Percentiles rank a stretch among this genome's conserved stretches.
Evolutionary conservation across 1,140 invertebrate genomes (phyloP).

Genomic region (Leptopilina boulardi): DNA sequence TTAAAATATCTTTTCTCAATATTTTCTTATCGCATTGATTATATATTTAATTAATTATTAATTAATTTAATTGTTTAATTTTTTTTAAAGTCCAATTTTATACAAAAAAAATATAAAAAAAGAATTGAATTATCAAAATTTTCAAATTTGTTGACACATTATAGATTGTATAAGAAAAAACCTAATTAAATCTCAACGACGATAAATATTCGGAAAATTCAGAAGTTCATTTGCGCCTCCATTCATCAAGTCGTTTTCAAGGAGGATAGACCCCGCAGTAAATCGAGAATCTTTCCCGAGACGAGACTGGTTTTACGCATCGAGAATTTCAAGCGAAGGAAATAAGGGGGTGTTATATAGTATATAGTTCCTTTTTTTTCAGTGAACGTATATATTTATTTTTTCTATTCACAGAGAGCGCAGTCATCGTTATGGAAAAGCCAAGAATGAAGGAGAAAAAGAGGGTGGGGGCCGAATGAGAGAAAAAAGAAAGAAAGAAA

Average conservation of each 20-base stretch:
- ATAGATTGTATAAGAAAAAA: neutral
- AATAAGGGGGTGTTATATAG: conserved; percentile 24
- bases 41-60: no score
- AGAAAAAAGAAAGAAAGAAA: neutral
- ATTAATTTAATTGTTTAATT: no score
- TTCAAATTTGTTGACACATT: conserved; percentile 2
- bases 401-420: conserved; percentile 53
- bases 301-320: conserved; percentile 60
- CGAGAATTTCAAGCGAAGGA: conserved; percentile 52
- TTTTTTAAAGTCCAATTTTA: no score
- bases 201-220: conserved; percentile 19
- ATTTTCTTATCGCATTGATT: no score
- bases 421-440: conserved; percentile 43
- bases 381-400: conserved; percentile 31
- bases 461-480: no score
- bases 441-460: conserved; percentile 22
- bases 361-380: conserved; percentile 53
- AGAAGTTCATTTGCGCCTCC: conserved; percentile 24
- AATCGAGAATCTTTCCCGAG: conserved; percentile 60
- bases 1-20: no score
- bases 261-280: conserved; percentile 51
- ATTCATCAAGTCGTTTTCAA: conserved; percentile 32
- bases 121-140: neutral
- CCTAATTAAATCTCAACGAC: conserved; percentile 7
- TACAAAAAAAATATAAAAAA: neutral